A percentile compares a stretch with the other conserved stretches of the same genome.
Evolutionary conservation across 2,113 vertebrate genomes (phyloP).

Genomic region (Odontesthes bonariensis): DNA sequence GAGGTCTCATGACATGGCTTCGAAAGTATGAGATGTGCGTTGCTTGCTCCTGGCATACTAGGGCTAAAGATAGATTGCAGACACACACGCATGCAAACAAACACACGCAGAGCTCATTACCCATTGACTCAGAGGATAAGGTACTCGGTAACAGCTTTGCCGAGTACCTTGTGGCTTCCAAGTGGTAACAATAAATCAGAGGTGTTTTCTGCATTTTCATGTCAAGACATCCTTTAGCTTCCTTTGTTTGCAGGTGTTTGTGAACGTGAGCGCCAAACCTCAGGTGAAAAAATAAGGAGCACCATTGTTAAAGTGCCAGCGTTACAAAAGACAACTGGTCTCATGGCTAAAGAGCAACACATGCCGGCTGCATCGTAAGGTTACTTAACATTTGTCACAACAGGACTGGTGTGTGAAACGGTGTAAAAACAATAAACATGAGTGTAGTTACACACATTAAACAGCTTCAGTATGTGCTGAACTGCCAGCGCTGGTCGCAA

Average conservation of each 20-base stretch:
- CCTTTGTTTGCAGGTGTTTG: slow-evolving; percentile 9
- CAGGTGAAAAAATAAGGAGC: not conserved
- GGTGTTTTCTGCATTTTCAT: slow-evolving; percentile 4
- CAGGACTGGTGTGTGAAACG: not conserved
- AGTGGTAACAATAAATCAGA: slow-evolving; percentile 18
- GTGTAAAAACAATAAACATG: not conserved
- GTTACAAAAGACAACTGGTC: not conserved
- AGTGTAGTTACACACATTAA: not conserved
- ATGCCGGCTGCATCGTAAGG: not conserved
- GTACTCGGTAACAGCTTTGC: slow-evolving; percentile 25
- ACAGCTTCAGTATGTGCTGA: not conserved
- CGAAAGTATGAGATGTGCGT: slow-evolving; percentile 67
- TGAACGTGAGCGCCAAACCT: not conserved
- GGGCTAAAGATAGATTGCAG: slow-evolving; percentile 70
- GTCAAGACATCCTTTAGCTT: not conserved
- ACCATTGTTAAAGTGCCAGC: not conserved
- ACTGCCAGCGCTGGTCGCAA: too few relatives aligned
- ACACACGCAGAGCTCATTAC: slow-evolving; percentile 36
- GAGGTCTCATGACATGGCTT: slow-evolving; percentile 73
- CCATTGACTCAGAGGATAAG: slow-evolving; percentile 38
- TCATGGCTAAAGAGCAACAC: not conserved
- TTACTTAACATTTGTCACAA: not conserved
- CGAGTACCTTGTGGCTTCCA: slow-evolving; percentile 39
- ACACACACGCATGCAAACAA: slow-evolving; percentile 24
- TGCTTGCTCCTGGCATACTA: slow-evolving; percentile 64